phyloP scores from a whole-genome alignment of 2,113 vertebrate species.

The Pachypanchax playfairii region DNA sequence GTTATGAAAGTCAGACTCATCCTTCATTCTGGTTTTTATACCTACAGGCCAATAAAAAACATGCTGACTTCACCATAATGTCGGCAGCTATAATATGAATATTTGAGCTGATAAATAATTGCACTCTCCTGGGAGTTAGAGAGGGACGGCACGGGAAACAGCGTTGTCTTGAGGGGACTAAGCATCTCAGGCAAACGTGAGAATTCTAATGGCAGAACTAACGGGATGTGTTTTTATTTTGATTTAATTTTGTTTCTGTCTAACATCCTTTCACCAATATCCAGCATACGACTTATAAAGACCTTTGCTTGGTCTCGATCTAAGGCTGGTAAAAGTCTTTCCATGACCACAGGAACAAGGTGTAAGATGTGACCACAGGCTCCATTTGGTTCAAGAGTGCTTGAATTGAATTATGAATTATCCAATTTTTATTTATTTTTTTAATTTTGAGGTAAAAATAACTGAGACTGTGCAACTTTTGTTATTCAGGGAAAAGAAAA shows the following conservation, averaged over 20 bases:
- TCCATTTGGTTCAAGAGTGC: conserved; percentile 52
- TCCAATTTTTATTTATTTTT: not conserved
- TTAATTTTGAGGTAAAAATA: not conserved
- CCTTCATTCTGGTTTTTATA: conserved; percentile 53
- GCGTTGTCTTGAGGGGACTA: conserved; percentile 76
- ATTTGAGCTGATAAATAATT: not conserved
- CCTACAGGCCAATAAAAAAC: conserved; percentile 63
- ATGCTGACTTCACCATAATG: not conserved
- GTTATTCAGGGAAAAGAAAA: not conserved
- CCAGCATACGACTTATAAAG: conserved; percentile 53
- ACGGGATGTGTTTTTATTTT: conserved; percentile 45
- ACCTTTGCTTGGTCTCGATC: conserved; percentile 62
- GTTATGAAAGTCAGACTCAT: conserved; percentile 57
- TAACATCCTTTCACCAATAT: conserved; percentile 55
- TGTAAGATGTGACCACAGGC: conserved; percentile 53
- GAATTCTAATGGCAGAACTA: conserved; percentile 73
- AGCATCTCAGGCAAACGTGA: conserved; percentile 75
- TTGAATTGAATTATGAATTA: conserved; percentile 49
- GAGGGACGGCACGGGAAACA: conserved; percentile 71
- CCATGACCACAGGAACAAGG: conserved; percentile 37
- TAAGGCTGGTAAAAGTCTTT: conserved; percentile 64
- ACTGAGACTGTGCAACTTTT: conserved; percentile 30
- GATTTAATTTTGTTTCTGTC: conserved; percentile 28
- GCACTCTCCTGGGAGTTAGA: conserved; percentile 62
- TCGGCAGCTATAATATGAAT: not conserved